Evolutionary conservation across 2,797 vertebrate species (phyloP), one percentile per base, ranked within the genome.

Genomic region (Hapalemur alaotrensis): DNA sequence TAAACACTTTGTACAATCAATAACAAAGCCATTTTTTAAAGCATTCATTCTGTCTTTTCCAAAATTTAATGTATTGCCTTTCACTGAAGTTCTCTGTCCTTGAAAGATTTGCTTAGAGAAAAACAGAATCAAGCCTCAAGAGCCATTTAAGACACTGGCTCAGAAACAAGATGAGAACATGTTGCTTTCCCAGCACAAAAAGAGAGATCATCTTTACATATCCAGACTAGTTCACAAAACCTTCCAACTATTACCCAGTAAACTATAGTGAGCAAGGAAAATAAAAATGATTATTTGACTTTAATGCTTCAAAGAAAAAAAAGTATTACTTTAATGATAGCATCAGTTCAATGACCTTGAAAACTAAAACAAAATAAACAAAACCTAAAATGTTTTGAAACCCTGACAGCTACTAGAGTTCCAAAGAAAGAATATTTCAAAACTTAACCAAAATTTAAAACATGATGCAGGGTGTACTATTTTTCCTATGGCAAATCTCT

Each of bases 1-100:
- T 81, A 87, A 95, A 50, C 4, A 94, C 6, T 41, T 50, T 83
- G 30, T 59, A 59, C 8, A 96, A 89, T 54, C 70, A 96, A 65
- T 73, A 90, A 89, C 88, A 92, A 92, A 89, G 46, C 5, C 22
- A 57, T 28, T 54, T 92, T 81, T 78, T 23, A 41, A 92, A n/a
- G 23, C 41, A 63, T 95, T 93, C 41, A 82, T 89, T 73, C 72
- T 93, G 32, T 69, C 52, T 83, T 90, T 88, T 7, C 8, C 12
- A 32, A 95, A 87, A 81, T 79, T 83, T 83, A 91, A 80, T 59
- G 41, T 30, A 96, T 76, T 91, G 63, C 72, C 94, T 97, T 96
- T 92, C 65, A 93, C 14, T 81, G 43, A 69, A 75, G 82, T 80
- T 93, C 48, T 83, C 69, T 54, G 70, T 54, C 72, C 57, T 85